Conservation (phyloP, 2,113 vertebrate species). For the Aphelocoma coerulescens region DNA sequence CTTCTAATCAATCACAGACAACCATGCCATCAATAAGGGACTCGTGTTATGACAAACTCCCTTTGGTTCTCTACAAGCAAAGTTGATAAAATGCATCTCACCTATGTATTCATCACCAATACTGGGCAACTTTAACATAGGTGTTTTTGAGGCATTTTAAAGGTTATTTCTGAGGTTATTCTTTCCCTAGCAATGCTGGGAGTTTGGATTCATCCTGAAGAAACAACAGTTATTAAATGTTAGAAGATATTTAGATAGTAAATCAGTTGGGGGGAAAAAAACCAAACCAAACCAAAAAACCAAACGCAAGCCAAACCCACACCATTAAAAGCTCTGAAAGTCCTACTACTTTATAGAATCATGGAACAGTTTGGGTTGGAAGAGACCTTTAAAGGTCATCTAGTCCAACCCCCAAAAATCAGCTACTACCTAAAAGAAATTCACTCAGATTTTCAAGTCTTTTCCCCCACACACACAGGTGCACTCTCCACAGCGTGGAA, state of each 20-base stretch:
- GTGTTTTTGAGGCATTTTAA: neutral
- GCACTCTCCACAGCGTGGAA: neutral
- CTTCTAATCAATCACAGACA: slow-evolving; percentile 71
- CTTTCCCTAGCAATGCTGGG: neutral
- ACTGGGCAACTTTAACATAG: neutral
- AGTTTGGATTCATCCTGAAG: neutral
- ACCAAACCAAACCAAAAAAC: neutral
- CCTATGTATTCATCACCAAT: neutral
- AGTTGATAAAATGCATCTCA: neutral
- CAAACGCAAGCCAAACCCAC: neutral
- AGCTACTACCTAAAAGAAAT: neutral
- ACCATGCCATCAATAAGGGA: slow-evolving; percentile 54
- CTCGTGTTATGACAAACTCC: slow-evolving; percentile 40
- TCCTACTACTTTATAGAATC: neutral
- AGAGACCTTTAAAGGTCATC: neutral
- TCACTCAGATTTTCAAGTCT: neutral
- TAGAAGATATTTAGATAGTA: neutral
- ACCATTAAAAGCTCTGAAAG: neutral
- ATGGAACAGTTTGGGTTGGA: neutral
- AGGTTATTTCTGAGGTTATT: neutral
- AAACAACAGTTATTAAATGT: neutral
- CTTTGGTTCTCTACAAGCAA: neutral
- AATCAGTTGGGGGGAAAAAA: neutral
- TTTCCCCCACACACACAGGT: neutral
- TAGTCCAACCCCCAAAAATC: neutral